phyloP scores from a whole-genome alignment of 1,140 invertebrate genomes.

The Papilio xuthus region DNA sequence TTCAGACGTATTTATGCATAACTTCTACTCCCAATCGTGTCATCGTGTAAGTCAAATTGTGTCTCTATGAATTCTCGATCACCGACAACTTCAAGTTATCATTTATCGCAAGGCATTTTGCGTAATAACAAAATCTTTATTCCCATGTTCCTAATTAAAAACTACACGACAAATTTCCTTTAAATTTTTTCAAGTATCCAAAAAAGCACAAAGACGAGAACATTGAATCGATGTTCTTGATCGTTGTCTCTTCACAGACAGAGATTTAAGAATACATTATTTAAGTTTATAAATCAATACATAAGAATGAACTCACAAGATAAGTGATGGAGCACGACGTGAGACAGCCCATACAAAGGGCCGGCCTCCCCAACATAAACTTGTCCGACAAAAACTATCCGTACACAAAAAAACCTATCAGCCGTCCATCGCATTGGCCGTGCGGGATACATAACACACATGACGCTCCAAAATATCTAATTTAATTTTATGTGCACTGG shows the following conservation, averaged over 20 bases:
- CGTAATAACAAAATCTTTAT: too few species aligned
- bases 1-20: background rate
- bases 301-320: constrained; percentile 10
- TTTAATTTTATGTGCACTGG: constrained; percentile 64
- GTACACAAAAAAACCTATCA: constrained; percentile 52
- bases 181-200: background rate
- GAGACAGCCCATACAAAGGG: constrained; percentile 27
- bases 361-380: constrained; percentile 38
- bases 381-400: constrained; percentile 37
- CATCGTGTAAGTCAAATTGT: background rate
- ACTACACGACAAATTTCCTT: background rate
- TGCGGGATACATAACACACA: constrained; percentile 55
- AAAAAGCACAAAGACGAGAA: background rate
- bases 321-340: constrained; percentile 19
- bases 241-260: too few species aligned
- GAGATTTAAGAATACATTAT: background rate
- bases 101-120: background rate
- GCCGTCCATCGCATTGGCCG: constrained; percentile 44
- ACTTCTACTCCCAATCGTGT: too few species aligned
- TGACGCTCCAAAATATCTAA: constrained; percentile 60
- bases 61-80: background rate
- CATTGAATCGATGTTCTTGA: background rate
- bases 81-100: background rate
- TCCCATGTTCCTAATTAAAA: background rate
- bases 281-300: constrained; percentile 27